Conservation (phyloP, 2,797 vertebrate species). For the Pyrocephalus nanus region DNA sequence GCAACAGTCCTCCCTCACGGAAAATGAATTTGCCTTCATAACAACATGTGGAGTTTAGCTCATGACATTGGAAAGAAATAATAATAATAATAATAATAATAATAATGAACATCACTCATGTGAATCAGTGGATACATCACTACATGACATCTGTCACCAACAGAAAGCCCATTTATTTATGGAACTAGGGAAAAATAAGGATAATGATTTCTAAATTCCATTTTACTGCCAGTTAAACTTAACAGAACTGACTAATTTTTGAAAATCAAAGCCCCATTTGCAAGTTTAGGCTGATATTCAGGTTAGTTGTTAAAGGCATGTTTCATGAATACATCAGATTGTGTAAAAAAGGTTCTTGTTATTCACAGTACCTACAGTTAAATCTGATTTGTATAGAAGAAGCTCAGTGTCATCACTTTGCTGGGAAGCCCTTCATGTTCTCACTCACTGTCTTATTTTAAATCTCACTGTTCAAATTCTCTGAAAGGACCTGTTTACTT, state of each 20-base stretch:
- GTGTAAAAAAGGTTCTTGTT: background rate
- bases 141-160: conserved; percentile 16
- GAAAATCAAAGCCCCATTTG: background rate
- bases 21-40: background rate
- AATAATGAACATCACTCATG: background rate
- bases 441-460: background rate
- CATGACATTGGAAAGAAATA: background rate
- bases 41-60: background rate
- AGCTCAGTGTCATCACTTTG: background rate
- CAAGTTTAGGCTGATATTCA: background rate
- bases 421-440: background rate
- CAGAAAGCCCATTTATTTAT: background rate
- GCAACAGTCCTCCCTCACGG: background rate
- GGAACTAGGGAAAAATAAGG: background rate
- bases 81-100: background rate
- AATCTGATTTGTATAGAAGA: background rate
- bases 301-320: background rate
- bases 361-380: background rate
- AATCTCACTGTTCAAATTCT: background rate
- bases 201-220: background rate
- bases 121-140: conserved; percentile 9
- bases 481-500: background rate
- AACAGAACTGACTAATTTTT: background rate
- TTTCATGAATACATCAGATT: background rate
- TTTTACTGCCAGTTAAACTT: background rate